Conservation (phyloP, 2,888 invertebrate genomes). For the Melieria crassipennis region DNA sequence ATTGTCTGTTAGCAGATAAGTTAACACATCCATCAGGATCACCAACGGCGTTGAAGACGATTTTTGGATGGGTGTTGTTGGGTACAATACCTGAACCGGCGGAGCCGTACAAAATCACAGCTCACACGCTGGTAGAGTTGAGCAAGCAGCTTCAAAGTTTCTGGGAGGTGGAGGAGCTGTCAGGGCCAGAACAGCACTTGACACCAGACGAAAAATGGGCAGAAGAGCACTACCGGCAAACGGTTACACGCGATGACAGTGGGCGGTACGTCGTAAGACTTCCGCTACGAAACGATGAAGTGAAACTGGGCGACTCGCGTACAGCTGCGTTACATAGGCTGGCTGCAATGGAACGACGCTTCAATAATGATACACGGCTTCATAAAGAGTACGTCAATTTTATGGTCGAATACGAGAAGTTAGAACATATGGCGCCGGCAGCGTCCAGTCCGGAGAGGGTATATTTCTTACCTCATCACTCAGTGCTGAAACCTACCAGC, state of each 20-base stretch:
- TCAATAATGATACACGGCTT: slow-evolving; percentile 20
- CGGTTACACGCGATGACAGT: slow-evolving; percentile 9
- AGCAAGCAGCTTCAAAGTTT: slow-evolving; percentile 26
- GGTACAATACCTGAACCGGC: background rate
- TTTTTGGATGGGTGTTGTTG: slow-evolving; percentile 25
- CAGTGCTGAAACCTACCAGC: slow-evolving; percentile 23
- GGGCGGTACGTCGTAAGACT: slow-evolving; percentile 13
- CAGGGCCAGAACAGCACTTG: background rate
- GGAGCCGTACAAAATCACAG: background rate
- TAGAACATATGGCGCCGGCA: no score
- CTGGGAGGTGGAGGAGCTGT: slow-evolving; percentile 27
- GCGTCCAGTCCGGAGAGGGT: no score
- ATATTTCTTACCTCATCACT: slow-evolving; percentile 31
- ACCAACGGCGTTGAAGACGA: slow-evolving; percentile 19
- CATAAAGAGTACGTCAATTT: slow-evolving; percentile 27
- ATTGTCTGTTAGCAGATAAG: slow-evolving; percentile 18
- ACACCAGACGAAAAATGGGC: slow-evolving; percentile 11
- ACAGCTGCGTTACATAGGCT: slow-evolving; percentile 30
- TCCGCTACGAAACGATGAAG: slow-evolving; percentile 1
- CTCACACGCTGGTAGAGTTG: slow-evolving; percentile 12
- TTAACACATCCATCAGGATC: slow-evolving; percentile 23
- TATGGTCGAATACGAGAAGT: slow-evolving; percentile 27
- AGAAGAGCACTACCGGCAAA: slow-evolving; percentile 8
- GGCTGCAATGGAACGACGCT: slow-evolving; percentile 33
- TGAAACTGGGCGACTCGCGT: slow-evolving; percentile 28